Percentiles rank a stretch among this genome's conserved stretches.
Evolutionary conservation across 2,888 invertebrate genomes (phyloP).

Genomic region (Latrodectus hesperus): DNA sequence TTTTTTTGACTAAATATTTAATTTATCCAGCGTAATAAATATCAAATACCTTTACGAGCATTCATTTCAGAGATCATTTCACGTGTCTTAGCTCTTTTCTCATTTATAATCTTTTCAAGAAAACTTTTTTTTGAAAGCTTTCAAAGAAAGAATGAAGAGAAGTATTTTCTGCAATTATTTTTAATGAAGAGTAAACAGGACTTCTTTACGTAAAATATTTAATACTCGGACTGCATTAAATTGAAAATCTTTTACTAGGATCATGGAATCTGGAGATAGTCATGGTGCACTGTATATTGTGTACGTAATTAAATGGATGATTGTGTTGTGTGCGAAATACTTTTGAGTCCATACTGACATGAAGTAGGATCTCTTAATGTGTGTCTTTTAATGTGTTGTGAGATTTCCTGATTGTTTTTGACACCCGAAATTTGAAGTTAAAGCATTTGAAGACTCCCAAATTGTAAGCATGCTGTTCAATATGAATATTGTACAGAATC

Average conservation of each 20-base stretch:
- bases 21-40: too few species aligned
- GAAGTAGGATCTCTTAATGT: constrained; percentile 44
- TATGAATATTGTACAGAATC: background rate
- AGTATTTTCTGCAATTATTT: too few species aligned
- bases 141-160: too few species aligned
- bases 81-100: too few species aligned
- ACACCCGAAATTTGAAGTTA: constrained; percentile 8
- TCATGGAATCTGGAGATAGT: constrained; percentile 42
- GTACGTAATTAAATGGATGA: constrained; percentile 57
- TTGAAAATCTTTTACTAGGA: background rate
- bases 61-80: too few species aligned
- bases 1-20: too few species aligned
- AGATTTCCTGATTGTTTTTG: constrained; percentile 9
- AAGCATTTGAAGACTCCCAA: background rate
- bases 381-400: constrained; percentile 43
- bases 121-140: too few species aligned
- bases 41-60: too few species aligned
- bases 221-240: background rate
- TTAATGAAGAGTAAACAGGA: too few species aligned
- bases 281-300: constrained; percentile 64
- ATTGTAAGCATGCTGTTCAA: background rate
- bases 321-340: constrained; percentile 43
- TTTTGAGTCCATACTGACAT: constrained; percentile 33
- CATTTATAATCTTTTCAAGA: too few species aligned
- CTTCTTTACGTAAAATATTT: too few species aligned